These are phyloP conservation scores for Halocynthia roretzi DNA, from an alignment of 23 tunicate species.

Conservation along the genomic window DNA sequence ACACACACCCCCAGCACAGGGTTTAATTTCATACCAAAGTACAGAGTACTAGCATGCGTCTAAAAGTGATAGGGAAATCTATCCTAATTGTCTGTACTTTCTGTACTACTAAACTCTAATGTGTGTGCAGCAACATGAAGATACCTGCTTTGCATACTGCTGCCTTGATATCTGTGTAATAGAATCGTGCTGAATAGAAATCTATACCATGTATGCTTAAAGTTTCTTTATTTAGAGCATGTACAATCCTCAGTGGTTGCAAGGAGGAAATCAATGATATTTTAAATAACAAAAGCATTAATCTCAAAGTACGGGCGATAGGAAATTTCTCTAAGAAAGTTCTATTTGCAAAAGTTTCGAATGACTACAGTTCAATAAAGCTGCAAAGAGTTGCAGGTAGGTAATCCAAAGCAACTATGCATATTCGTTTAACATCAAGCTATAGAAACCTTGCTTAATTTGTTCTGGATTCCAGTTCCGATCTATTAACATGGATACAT, in stretches of 20 bases:
- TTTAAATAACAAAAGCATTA: background rate
- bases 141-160: background rate
- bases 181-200: background rate
- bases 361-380: background rate
- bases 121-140: background rate
- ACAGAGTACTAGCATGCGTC: too few relatives aligned
- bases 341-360: background rate
- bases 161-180: too few relatives aligned
- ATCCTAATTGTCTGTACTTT: background rate
- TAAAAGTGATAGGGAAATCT: too few relatives aligned
- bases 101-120: background rate
- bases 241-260: background rate
- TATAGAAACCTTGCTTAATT: background rate
- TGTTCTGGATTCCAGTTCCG: background rate
- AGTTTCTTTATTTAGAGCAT: background rate
- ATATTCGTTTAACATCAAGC: background rate
- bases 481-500: background rate
- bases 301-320: background rate
- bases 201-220: background rate
- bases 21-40: too few relatives aligned
- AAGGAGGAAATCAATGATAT: background rate
- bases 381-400: background rate
- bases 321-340: background rate
- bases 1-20: too few relatives aligned
- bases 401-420: too few relatives aligned